Evolutionary conservation across 2,888 invertebrate species (phyloP).

Genomic region (Ashinkailepas kermadecensis): DNA sequence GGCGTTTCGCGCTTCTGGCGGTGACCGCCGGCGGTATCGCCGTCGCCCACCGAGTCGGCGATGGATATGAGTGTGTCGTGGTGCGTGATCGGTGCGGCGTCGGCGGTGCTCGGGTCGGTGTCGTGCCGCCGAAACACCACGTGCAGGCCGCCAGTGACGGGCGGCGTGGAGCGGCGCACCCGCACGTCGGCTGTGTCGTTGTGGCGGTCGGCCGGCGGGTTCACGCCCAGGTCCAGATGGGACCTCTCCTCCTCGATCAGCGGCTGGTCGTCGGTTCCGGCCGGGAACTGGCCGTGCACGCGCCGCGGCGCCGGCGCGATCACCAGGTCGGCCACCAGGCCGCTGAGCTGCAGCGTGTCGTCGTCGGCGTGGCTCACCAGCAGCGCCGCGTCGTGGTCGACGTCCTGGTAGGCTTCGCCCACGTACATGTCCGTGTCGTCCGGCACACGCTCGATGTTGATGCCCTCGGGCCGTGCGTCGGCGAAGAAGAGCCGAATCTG

Average conservation of each 20-base stretch:
- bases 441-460: background rate
- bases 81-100: constrained; percentile 49
- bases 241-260: background rate
- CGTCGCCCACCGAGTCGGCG: no score
- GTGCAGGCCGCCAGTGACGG: background rate
- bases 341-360: background rate
- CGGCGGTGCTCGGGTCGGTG: constrained; percentile 65
- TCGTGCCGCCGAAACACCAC: background rate
- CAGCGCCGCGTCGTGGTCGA: background rate
- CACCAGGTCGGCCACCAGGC: background rate
- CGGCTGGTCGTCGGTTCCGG: background rate
- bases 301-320: background rate
- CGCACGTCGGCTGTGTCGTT: no score
- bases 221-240: no score
- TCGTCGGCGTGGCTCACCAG: background rate
- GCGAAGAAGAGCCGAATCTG: background rate
- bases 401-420: constrained; percentile 5
- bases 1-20: background rate
- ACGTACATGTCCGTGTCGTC: constrained; percentile 4
- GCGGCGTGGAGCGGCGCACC: no score
- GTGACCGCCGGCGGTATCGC: background rate
- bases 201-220: no score
- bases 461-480: background rate
- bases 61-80: no score
- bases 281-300: background rate